A percentile compares a stretch with the other conserved stretches of the same genome.
Conservation (phyloP, 1,140 invertebrate genomes). For the Ips nitidus region DNA sequence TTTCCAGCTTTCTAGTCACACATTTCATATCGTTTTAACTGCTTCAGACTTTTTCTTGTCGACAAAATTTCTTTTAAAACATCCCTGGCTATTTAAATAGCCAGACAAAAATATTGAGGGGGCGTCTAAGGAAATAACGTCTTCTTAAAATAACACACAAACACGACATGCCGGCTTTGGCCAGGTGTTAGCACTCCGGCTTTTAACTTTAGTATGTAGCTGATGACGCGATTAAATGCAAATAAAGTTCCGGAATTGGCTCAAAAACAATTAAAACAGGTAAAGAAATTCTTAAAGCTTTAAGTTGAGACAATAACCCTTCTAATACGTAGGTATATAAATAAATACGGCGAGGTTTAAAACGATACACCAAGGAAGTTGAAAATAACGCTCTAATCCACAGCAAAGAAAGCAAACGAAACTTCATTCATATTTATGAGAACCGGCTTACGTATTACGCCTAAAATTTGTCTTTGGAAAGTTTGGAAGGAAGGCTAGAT, state of each 20-base stretch:
- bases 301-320: constrained; percentile 3
- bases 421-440: constrained; percentile 27
- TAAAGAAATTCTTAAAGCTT: constrained; percentile 17
- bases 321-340: constrained; percentile 14
- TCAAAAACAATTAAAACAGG: background rate
- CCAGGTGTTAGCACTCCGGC: constrained; percentile 26
- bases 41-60: too few species aligned
- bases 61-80: too few species aligned
- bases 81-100: too few species aligned
- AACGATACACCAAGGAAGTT: constrained; percentile 9
- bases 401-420: constrained; percentile 24
- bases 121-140: constrained; percentile 14
- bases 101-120: too few species aligned
- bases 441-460: constrained; percentile 9
- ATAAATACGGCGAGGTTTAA: constrained; percentile 17
- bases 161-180: constrained; percentile 31
- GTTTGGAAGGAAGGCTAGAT: background rate
- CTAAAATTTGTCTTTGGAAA: constrained; percentile 18
- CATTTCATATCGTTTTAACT: too few species aligned
- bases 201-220: too few species aligned
- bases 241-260: too few species aligned
- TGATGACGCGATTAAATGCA: too few species aligned
- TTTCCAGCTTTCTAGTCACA: background rate
- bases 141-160: constrained; percentile 32
- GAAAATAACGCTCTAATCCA: constrained; percentile 24